Evolutionary conservation across 2,797 vertebrate species (phyloP), one percentile per base, ranked within the genome.

Genomic region (Discoglossus pictus): DNA sequence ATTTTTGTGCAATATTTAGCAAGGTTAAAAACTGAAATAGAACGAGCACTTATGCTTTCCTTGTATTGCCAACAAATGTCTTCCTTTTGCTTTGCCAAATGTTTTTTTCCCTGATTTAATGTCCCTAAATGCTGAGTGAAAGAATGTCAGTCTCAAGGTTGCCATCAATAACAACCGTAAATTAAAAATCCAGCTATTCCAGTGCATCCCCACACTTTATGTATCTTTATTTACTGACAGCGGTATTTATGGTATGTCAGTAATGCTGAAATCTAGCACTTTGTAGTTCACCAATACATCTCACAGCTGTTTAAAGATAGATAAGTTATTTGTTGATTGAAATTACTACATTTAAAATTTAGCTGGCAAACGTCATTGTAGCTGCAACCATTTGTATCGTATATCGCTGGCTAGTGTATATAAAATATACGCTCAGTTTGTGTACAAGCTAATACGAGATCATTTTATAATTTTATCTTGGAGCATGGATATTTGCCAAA

Each of bases 71-170:
- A 59, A 67, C 55, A 67, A 67, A 67, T 51, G 38, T 35, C 17
- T 35, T 52, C 27, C 10, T 48, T 68, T 61, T 42, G 59, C 7
- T 20, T 51, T 35, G 56, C 39, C 47, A 61, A 23, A 25, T 52
- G 38, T 21, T 53, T 60, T 68, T 54, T 42, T 61, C 39, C n/a
- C 38, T 53, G 38, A 51, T 61, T 43, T 61, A 59, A 67, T 52
- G 65, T 61, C 27, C 15, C 24, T 61, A 48, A 58, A 20, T 24
- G 15, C 61, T 39, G 44, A 67, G 35, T 51, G 54, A 59, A 44
- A 46, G 47, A 61, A 53, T 60, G 39, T 44, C 56, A 52, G 39
- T 61, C 47, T 61, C 65, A 68, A 68, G 65, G 56, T 60, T 60
- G 56, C 61, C 39, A 68, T 68, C 38, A 51, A 61, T 21, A 60